phyloP scores from a whole-genome alignment of 2,888 invertebrate genomes.

The Ennomos fuscantarius region DNA sequence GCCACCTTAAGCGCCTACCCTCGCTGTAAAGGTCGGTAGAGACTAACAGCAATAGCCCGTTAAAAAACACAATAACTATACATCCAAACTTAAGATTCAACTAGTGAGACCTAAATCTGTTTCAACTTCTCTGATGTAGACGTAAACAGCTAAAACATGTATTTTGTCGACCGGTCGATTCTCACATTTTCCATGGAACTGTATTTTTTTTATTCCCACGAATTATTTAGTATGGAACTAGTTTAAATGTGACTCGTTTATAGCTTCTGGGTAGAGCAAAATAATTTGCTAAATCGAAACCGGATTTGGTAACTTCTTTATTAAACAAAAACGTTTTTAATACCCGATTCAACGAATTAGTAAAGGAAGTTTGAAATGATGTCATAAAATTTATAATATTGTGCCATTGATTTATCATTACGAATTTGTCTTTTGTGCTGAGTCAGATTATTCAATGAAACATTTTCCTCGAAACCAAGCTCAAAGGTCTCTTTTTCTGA shows the following conservation, averaged over 20 bases:
- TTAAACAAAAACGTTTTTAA: conserved; percentile 3
- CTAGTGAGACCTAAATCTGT: conserved; percentile 18
- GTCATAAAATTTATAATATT: conserved; percentile 6
- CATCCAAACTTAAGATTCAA: conserved; percentile 1
- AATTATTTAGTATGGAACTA: conserved; percentile 24
- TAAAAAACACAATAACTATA: conserved; percentile 4
- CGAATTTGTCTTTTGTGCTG: not conserved
- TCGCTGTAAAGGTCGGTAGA: too few relatives aligned
- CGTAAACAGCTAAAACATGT: conserved; percentile 7
- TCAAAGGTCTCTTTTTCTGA: too few relatives aligned
- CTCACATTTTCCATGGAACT: conserved; percentile 6
- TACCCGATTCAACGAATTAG: conserved; percentile 1
- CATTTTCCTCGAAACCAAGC: too few relatives aligned
- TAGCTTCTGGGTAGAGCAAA: conserved; percentile 15
- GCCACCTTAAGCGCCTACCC: too few relatives aligned
- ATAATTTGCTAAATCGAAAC: conserved; percentile 16
- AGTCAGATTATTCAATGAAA: too few relatives aligned
- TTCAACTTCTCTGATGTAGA: conserved; percentile 2
- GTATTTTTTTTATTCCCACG: conserved; percentile 27
- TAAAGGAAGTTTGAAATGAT: conserved; percentile 1
- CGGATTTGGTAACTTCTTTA: conserved; percentile 1
- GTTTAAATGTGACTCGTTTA: conserved; percentile 11
- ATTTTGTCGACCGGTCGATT: conserved; percentile 13
- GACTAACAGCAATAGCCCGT: too few relatives aligned
- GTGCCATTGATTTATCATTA: too few relatives aligned